Conservation (phyloP, 2,113 vertebrate species). For the Stigmatopora nigra region DNA sequence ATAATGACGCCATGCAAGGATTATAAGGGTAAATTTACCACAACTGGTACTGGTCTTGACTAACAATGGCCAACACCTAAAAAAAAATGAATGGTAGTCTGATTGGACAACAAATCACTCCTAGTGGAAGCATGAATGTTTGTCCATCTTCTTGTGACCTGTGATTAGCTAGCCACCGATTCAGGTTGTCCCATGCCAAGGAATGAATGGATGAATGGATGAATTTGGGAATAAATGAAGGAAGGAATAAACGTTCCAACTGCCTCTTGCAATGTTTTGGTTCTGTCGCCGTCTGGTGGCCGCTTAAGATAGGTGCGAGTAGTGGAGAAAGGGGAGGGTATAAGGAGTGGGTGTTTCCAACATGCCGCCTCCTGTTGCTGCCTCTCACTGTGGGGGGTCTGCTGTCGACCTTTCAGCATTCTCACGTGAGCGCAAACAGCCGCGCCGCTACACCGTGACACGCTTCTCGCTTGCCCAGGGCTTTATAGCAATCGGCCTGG, state of each 20-base stretch:
- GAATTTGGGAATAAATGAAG: too few species aligned
- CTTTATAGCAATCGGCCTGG: slow-evolving; percentile 10
- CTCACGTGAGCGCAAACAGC: slow-evolving; percentile 31
- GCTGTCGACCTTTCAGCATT: slow-evolving; percentile 51
- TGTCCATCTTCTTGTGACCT: too few species aligned
- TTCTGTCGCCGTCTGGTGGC: slow-evolving; percentile 57
- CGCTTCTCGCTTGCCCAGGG: slow-evolving; percentile 26
- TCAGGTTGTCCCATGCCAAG: too few species aligned
- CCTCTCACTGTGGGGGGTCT: slow-evolving; percentile 47
- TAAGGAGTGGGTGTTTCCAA: slow-evolving; percentile 29
- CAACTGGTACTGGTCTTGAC: background rate
- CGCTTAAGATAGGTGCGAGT: slow-evolving; percentile 4
- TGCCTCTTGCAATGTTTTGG: too few species aligned
- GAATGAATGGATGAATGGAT: too few species aligned
- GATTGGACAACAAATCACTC: too few species aligned
- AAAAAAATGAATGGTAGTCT: too few species aligned
- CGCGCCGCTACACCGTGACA: slow-evolving; percentile 5
- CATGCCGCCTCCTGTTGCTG: slow-evolving; percentile 56
- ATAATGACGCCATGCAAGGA: background rate
- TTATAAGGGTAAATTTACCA: background rate
- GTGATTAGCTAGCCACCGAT: too few species aligned
- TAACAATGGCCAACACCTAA: background rate
- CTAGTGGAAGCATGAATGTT: too few species aligned
- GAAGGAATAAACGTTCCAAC: too few species aligned
- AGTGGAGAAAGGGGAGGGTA: slow-evolving; percentile 6